phyloP scores from a whole-genome alignment of 2,797 vertebrate species.

The Cuculus canorus region DNA sequence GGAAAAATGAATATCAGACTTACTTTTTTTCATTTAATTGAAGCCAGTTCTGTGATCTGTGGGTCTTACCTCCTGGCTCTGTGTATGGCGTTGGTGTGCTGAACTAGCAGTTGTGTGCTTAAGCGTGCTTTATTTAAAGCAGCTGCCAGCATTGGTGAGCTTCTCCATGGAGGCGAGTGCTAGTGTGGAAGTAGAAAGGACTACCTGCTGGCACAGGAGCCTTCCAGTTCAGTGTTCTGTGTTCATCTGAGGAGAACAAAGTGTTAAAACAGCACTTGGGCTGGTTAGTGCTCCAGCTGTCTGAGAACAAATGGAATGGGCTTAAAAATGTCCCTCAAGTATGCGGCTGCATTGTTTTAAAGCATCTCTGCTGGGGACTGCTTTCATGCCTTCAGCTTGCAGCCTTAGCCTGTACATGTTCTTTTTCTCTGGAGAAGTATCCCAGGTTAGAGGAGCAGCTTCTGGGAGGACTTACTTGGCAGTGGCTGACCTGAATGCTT shows the following conservation, averaged over 20 bases:
- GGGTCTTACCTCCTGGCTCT: not conserved
- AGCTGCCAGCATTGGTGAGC: not conserved
- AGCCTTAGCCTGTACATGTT: not conserved
- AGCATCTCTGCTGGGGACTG: not conserved
- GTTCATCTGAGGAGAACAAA: not conserved
- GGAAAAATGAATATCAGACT: not conserved
- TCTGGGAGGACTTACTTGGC: not conserved
- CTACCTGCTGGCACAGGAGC: not conserved
- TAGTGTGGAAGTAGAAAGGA: not conserved
- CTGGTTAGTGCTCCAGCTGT: conserved; percentile 7
- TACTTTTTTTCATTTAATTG: not conserved
- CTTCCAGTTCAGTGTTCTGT: not conserved
- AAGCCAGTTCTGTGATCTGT: conserved; percentile 21
- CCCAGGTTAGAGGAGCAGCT: not conserved
- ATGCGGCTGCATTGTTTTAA: conserved; percentile 33
- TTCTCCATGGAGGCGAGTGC: not conserved
- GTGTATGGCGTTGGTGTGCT: not conserved
- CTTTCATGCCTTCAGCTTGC: not conserved
- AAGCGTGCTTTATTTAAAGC: not conserved
- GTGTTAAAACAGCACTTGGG: not conserved
- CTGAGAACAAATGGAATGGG: conserved; percentile 31
- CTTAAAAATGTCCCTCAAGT: not conserved
- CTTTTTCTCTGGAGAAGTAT: not conserved
- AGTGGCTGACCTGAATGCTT: not conserved
- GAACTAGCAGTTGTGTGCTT: not conserved